Evolutionary conservation across 2,797 vertebrate species (phyloP), one percentile per base, ranked within the genome.

Genomic region (Enteromius viviparus): DNA sequence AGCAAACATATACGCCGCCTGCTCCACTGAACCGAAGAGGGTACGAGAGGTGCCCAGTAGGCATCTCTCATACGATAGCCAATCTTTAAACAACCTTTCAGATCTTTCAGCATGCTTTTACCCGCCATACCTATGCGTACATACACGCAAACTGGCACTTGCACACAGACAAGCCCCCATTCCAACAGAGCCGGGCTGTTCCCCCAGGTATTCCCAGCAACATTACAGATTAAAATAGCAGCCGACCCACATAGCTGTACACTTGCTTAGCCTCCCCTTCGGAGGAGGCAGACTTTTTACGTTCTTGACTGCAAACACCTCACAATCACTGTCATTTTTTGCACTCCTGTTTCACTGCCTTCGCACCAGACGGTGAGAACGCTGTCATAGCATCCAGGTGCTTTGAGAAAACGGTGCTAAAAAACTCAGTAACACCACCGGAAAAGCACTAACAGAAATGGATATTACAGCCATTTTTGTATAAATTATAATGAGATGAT

Each of bases 141-240:
- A 49, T 49, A 79, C 81, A 81, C 76, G 74, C 79, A 86, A 77
- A 82, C 81, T 78, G 77, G 81, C 75, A 84, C 85, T 87, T 79
- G 71, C 89, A 87, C 83, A 81, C 76, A 49, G 78, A 85, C 83
- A 87, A 83, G 85, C 83, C 88, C 85, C 83, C 83, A 79, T 88
- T 88, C 85, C 87, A 84, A 87, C 90, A 90, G 90, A 83, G 87
- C 88, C 88, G 78, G 89, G 89, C 89, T 90, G 85, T 87, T 94
- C 93, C 92, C 93, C 82, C 88, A 90, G 92, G 93, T 94, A 92
- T 90, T 91, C 91, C 90, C 80, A 69, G 89, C 89, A 92, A 92
- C 92, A 91, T 90, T 87, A 90, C 89, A 87, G 93, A 94, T 92
- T 92, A 94, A 94, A 94, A 94, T 94, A 94, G 93, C 92, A 88